phyloP scores from a whole-genome alignment of 1,140 invertebrate genomes.

The Panagrolaimus sp. region DNA sequence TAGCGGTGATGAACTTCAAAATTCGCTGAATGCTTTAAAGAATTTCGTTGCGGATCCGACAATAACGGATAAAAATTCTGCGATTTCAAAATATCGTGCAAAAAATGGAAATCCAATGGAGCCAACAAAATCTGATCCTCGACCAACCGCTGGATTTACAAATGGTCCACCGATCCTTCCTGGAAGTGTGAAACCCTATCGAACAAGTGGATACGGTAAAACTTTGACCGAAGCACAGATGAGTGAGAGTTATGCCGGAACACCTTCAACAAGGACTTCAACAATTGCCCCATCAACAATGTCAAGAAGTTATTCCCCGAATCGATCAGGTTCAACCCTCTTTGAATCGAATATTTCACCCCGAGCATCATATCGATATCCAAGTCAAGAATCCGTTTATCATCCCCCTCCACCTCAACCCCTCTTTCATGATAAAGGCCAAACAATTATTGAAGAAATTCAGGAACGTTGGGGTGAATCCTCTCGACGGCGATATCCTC shows the following conservation, averaged over 20 bases:
- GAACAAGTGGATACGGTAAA: neutral
- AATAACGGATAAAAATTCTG: neutral
- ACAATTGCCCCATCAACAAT: neutral
- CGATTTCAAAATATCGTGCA: conserved; percentile 12
- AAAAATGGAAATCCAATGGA: conserved; percentile 5
- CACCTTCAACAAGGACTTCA: neutral
- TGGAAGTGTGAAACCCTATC: neutral
- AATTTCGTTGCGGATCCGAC: neutral
- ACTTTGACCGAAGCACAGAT: neutral
- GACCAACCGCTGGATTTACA: neutral
- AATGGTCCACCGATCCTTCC: neutral
- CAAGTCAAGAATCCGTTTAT: neutral
- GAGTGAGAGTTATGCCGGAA: neutral
- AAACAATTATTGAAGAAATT: conserved; percentile 12
- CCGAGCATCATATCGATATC: neutral
- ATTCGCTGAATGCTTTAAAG: neutral
- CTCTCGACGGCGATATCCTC: neutral
- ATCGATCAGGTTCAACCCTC: neutral
- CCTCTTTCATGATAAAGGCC: conserved; percentile 4
- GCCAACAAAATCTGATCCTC: neutral
- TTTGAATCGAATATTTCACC: neutral
- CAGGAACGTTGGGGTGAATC: conserved; percentile 10
- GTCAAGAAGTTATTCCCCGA: conserved; percentile 12
- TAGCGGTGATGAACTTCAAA: neutral
- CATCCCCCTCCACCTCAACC: neutral